These are phyloP conservation scores for Anoplolepis gracilipes DNA, from an alignment of 1,140 invertebrate genomes.

Conservation along the genomic window DNA sequence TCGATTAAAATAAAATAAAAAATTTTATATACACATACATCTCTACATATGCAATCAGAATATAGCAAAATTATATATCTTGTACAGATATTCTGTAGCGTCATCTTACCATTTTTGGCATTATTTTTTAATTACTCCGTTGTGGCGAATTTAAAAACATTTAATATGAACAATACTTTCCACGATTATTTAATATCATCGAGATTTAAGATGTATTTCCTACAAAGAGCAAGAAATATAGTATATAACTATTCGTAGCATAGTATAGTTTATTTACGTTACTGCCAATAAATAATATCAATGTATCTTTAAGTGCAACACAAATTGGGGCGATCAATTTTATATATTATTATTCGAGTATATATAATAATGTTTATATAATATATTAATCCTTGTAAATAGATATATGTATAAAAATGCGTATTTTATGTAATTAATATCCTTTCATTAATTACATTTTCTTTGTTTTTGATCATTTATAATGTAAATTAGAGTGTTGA, in stretches of 20 bases:
- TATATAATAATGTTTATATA: constrained; percentile 66
- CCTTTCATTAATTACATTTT: background rate
- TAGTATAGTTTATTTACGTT: constrained; percentile 33
- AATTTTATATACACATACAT: constrained; percentile 25
- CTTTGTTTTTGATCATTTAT: background rate
- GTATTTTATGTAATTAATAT: constrained; percentile 30
- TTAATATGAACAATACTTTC: background rate
- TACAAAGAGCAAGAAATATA: background rate
- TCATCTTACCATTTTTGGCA: background rate
- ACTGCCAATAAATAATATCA: constrained; percentile 31
- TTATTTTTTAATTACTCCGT: constrained; percentile 1
- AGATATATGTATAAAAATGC: constrained; percentile 65
- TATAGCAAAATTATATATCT: background rate
- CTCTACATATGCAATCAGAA: constrained; percentile 11
- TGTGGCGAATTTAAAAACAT: background rate
- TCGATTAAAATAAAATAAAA: background rate
- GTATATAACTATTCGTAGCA: constrained; percentile 16
- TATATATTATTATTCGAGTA: constrained; percentile 61
- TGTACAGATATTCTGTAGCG: constrained; percentile 34
- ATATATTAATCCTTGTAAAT: constrained; percentile 71
- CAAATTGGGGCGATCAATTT: constrained; percentile 63
- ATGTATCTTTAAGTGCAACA: constrained; percentile 42
- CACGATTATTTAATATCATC: background rate
- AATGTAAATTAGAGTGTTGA: background rate
- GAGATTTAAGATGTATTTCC: background rate